phyloP scores from a whole-genome alignment of 1,140 invertebrate genomes.

The Diplogasteroides magnus region DNA sequence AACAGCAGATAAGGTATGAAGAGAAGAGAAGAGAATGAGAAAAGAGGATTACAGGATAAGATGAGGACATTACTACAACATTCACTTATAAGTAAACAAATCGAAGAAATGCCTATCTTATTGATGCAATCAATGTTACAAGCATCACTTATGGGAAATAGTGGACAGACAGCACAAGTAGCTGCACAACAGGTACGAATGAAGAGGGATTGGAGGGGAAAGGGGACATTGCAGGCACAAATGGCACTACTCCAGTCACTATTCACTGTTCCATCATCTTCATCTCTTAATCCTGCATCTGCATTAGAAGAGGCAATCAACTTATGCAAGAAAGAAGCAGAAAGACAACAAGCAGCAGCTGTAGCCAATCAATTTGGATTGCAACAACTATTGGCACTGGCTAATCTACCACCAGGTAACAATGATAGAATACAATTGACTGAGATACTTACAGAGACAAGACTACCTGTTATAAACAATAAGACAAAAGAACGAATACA shows the following conservation, averaged over 20 bases:
- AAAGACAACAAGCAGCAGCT: slow-evolving; percentile 15
- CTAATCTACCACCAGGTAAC: background rate
- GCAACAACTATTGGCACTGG: background rate
- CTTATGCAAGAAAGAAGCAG: background rate
- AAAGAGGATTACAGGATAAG: too few species aligned
- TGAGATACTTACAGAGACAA: slow-evolving; percentile 2
- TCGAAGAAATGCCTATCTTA: slow-evolving; percentile 10
- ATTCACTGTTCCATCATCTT: slow-evolving; percentile 7
- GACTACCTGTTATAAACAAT: slow-evolving; percentile 11
- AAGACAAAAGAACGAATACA: slow-evolving; percentile 2
- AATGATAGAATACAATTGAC: background rate
- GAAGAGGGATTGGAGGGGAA: too few species aligned
- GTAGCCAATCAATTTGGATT: background rate
- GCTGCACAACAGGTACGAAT: slow-evolving; percentile 10
- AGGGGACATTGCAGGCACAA: slow-evolving; percentile 7
- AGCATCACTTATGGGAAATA: slow-evolving; percentile 7
- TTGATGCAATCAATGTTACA: slow-evolving; percentile 2
- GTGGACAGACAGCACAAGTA: slow-evolving; percentile 56
- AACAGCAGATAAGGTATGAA: slow-evolving; percentile 4
- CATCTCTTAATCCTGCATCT: slow-evolving; percentile 3
- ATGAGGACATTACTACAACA: slow-evolving; percentile 1
- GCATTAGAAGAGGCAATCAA: slow-evolving; percentile 6
- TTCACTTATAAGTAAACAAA: background rate
- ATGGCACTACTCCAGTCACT: slow-evolving; percentile 8
- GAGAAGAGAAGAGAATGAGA: slow-evolving; percentile 23